These are phyloP conservation scores for Anoura caudifer DNA, from an alignment of 2,113 vertebrate species.

Conservation along the genomic window DNA sequence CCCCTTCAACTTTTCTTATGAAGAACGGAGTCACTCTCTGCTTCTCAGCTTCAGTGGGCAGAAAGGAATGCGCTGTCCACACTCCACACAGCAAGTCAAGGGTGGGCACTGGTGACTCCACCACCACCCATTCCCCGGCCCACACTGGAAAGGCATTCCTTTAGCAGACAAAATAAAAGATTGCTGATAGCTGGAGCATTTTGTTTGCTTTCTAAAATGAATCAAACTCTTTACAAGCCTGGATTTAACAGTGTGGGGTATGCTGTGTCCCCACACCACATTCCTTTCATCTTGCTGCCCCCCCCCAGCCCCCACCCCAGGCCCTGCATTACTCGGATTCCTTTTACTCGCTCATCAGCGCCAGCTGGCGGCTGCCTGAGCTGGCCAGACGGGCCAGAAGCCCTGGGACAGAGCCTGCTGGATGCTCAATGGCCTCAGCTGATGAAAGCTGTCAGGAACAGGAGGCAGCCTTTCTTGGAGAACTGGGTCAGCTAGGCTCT, in stretches of 20 bases:
- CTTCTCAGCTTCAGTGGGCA: slow-evolving; percentile 61
- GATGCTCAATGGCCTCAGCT: neutral
- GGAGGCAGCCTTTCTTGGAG: neutral
- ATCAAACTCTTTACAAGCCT: slow-evolving; percentile 77
- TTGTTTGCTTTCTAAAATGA: slow-evolving; percentile 77
- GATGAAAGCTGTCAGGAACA: neutral
- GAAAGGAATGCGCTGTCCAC: slow-evolving; percentile 51
- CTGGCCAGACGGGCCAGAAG: slow-evolving; percentile 31
- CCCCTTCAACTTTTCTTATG: slow-evolving; percentile 13
- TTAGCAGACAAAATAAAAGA: slow-evolving; percentile 68
- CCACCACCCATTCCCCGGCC: neutral
- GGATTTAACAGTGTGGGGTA: slow-evolving; percentile 34
- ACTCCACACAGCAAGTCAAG: slow-evolving; percentile 26
- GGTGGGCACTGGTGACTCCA: neutral
- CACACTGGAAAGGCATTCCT: slow-evolving; percentile 38
- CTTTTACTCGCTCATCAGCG: slow-evolving; percentile 55
- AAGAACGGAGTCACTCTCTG: slow-evolving; percentile 10
- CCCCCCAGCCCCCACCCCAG: neutral
- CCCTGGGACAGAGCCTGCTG: neutral
- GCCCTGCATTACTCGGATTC: slow-evolving; percentile 78
- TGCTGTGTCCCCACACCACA: slow-evolving; percentile 67
- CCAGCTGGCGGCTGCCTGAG: slow-evolving; percentile 4
- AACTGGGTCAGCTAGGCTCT: neutral
- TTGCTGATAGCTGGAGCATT: neutral
- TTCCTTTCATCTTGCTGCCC: slow-evolving; percentile 47